Evolutionary conservation across 2,888 invertebrate genomes (phyloP), one percentile per base, ranked within the genome.

Genomic region (Lochmaea capreae): DNA sequence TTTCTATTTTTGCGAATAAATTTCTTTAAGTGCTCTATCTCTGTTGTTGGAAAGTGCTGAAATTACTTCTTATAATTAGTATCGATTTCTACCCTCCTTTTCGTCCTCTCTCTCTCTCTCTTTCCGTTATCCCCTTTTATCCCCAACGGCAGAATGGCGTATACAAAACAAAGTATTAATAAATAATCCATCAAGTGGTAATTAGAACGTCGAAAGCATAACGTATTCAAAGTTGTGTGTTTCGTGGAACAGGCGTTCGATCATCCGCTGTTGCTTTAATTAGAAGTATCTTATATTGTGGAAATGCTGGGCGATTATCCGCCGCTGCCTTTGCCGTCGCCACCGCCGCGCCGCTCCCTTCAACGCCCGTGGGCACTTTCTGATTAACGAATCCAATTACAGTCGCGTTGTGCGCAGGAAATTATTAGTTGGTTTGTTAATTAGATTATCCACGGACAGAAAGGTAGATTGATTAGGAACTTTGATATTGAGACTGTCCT

Each of bases 311-410:
- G 84, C 86, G 85, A 85, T 86, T 85, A 86, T 84, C 86, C 86
- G 84, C 71, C 54, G 57, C 85, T 84, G 86, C 86, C 86, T 85
- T 85, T 85, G 39, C 62, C 62, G 43, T 16, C 62, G 42, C 43
- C 33, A 14, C n/a, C 33, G 33, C 59, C 42, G 16, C 59, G 61
- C 61, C 14, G 54, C 18, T 18, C 54, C 54, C 54, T 18, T 54
- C 39, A 39, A 33, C 61, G 61, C 61, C 61, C 54, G 18, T 85
- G 84, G 86, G 86, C 86, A 84, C 83, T 86, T 86, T 86, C 84
- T 85, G 86, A 86, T 86, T 86, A 86, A 87, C 86, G 84, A 87
- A 87, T 85, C 86, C 86, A 87, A 87, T 87, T 88, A 87, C 87
- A 87, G 87, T 85, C 86, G 84, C 85, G 86, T 86, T 86, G 85